Evolutionary conservation across 2,888 invertebrate genomes (phyloP).

Genomic region (Eupithecia subumbrata): DNA sequence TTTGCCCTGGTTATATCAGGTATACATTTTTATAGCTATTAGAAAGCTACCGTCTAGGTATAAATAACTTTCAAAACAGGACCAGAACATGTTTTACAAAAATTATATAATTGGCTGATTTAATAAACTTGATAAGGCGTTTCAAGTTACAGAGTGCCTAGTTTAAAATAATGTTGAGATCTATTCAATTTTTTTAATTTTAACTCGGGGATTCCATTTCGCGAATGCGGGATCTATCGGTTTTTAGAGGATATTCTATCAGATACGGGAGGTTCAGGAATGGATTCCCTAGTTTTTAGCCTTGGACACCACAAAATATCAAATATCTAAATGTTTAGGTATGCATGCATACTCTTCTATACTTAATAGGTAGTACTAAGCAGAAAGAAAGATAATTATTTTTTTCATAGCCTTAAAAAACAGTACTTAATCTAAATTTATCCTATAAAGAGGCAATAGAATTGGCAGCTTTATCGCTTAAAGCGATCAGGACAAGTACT

Average conservation of each 20-base stretch:
- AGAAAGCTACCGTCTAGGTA: conserved; percentile 3
- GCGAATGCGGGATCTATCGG: no score
- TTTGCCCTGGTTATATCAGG: not conserved
- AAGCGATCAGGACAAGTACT: not conserved
- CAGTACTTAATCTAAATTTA: no score
- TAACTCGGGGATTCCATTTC: no score
- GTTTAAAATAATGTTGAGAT: not conserved
- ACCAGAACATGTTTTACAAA: not conserved
- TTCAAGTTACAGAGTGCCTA: not conserved
- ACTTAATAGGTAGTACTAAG: not conserved
- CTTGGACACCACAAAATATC: not conserved
- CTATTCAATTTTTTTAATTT: not conserved
- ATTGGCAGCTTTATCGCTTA: no score
- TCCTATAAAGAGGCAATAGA: no score
- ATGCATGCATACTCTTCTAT: not conserved
- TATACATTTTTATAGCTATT: conserved; percentile 7
- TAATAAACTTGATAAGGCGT: not conserved
- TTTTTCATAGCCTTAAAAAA: no score
- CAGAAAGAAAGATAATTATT: no score
- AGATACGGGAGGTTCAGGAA: no score
- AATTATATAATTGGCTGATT: not conserved
- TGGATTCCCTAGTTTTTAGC: not conserved
- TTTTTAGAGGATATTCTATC: not conserved
- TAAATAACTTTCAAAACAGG: conserved; percentile 3
- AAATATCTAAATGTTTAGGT: not conserved